Conservation (phyloP, 2,113 vertebrate species). For the Mobula hypostoma region DNA sequence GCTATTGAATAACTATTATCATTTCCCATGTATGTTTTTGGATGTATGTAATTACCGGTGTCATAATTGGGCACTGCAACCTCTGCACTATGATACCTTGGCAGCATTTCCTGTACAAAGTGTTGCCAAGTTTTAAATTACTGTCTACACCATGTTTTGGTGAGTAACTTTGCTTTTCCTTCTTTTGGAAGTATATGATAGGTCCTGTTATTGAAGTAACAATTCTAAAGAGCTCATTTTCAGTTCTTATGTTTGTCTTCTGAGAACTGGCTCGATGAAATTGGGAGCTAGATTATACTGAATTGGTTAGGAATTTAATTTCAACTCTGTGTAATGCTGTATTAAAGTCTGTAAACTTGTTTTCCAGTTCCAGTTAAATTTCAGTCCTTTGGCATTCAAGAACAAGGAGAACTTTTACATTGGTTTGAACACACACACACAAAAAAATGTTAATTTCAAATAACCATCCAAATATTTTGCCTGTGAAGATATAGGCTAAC, state of each 20-base stretch:
- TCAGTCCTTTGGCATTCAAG: background rate
- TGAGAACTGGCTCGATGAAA: background rate
- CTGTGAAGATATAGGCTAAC: background rate
- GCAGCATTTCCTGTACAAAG: background rate
- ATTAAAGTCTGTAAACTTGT: background rate
- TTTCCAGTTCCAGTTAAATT: background rate
- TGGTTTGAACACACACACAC: background rate
- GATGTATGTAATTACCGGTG: background rate
- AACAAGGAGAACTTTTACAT: background rate
- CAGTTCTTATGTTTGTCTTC: background rate
- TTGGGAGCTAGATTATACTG: background rate
- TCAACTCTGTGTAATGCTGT: background rate
- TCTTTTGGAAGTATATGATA: background rate
- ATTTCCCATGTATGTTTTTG: background rate
- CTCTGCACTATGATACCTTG: background rate
- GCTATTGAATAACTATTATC: too few relatives aligned
- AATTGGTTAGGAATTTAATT: background rate
- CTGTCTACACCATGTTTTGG: background rate
- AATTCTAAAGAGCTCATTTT: background rate
- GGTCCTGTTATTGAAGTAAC: background rate
- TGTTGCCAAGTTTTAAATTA: background rate
- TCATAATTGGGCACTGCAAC: background rate
- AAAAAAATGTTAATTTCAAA: background rate
- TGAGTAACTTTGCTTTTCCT: background rate
- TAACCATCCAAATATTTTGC: background rate